Conservation (phyloP, 2,797 vertebrate genomes). For the Acrossocheilus wenchowensis region DNA sequence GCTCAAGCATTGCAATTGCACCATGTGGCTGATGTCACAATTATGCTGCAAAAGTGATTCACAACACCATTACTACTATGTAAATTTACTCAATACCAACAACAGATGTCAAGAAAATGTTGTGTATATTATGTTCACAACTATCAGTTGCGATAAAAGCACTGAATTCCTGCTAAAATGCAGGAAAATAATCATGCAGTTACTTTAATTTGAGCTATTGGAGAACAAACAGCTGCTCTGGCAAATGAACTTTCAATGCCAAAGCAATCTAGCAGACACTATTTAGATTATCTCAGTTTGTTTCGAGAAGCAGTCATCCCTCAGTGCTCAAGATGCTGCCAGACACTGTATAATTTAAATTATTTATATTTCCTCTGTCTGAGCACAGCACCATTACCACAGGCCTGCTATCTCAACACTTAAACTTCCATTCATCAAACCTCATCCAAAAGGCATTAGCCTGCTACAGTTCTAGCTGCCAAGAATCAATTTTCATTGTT, state of each 20-base stretch:
- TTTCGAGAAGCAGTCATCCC: constrained; percentile 29
- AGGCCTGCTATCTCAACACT: constrained; percentile 44
- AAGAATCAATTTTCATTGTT: constrained; percentile 24
- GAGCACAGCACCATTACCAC: constrained; percentile 37
- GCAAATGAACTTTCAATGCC: constrained; percentile 35
- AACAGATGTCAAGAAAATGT: constrained; percentile 10
- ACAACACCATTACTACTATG: background rate
- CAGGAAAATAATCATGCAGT: constrained; percentile 6
- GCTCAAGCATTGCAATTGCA: background rate
- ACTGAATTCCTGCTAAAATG: background rate
- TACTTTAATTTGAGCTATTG: constrained; percentile 5
- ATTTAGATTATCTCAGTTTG: constrained; percentile 42
- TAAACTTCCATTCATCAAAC: constrained; percentile 51
- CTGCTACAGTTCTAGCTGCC: constrained; percentile 17
- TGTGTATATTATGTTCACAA: constrained; percentile 11
- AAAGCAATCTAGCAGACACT: constrained; percentile 19
- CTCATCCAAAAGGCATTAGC: constrained; percentile 53
- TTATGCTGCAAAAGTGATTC: constrained; percentile 22
- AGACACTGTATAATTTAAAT: constrained; percentile 50
- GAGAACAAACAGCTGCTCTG: background rate
- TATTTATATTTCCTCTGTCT: constrained; percentile 55
- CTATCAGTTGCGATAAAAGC: constrained; percentile 7
- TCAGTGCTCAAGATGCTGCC: constrained; percentile 26
- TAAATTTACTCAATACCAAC: constrained; percentile 4
- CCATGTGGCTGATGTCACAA: constrained; percentile 14